phyloP scores from a whole-genome alignment of 2,888 invertebrate genomes.

The Lasioglossum malachurum region DNA sequence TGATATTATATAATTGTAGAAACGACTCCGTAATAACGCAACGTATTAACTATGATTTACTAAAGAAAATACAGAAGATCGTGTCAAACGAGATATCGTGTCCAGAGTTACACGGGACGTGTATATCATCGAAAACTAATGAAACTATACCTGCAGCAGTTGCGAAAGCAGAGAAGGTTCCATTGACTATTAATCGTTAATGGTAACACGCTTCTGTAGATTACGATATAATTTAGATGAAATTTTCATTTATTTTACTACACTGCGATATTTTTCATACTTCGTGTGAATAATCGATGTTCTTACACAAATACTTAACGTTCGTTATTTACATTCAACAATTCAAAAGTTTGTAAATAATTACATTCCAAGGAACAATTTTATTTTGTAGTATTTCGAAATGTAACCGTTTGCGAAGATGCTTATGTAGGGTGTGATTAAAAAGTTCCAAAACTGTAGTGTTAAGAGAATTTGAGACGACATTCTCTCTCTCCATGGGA shows the following conservation, averaged over 20 bases:
- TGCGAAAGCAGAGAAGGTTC: slow-evolving; percentile 85
- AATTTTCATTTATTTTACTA: slow-evolving; percentile 55
- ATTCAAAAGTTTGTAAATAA: slow-evolving; percentile 33
- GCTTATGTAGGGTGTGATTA: background rate
- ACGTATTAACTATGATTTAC: slow-evolving; percentile 95
- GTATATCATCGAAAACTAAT: slow-evolving; percentile 92
- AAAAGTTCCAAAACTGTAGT: background rate
- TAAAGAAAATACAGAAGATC: slow-evolving; percentile 91
- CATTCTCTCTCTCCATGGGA: background rate
- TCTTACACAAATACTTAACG: slow-evolving; percentile 32
- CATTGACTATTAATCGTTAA: slow-evolving; percentile 53
- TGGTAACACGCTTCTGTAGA: slow-evolving; percentile 33
- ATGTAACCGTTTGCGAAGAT: slow-evolving; percentile 16
- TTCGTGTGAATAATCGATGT: slow-evolving; percentile 35
- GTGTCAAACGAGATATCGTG: slow-evolving; percentile 90
- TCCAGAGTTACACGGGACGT: slow-evolving; percentile 91
- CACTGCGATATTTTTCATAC: slow-evolving; percentile 50
- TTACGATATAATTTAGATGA: slow-evolving; percentile 43
- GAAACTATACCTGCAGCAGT: slow-evolving; percentile 94
- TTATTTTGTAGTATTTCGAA: slow-evolving; percentile 20
- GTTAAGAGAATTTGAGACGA: background rate
- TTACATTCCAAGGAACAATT: slow-evolving; percentile 55
- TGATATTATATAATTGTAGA: slow-evolving; percentile 85
- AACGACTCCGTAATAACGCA: slow-evolving; percentile 96
- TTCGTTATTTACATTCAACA: slow-evolving; percentile 27